Evolutionary conservation across 2,888 invertebrate species (phyloP), one percentile per base, ranked within the genome.

Genomic region (Synanthedon vespiformis): DNA sequence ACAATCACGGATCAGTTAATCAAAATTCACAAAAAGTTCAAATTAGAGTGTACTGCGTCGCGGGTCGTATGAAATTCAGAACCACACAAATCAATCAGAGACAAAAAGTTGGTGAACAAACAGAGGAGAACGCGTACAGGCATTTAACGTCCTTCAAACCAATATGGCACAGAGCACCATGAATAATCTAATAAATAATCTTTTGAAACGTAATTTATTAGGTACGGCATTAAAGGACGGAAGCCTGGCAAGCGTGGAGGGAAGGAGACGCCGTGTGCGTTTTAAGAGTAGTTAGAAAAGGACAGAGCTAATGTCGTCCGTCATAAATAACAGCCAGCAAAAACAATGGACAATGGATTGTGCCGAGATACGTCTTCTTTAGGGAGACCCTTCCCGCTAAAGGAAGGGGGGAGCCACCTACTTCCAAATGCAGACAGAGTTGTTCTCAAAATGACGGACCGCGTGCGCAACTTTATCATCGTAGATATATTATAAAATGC

Each of bases 331-430:
- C 80, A 71, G 72, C 70, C 70, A 70, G 78, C 82, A 86, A 86
- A 87, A 87, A 87, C 87, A 87, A 87, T 87, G 86, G 85, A 86
- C 86, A 87, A 87, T 87, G 84, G 86, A 75, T 82, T 70, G 80
- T 78, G 72, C 63, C 63, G 80, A 83, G 84, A 82, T 84, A 85
- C 80, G 85, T 85, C 86, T 87, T 86, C 86, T 84, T 86, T 85
- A 81, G 77, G 70, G 64, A 63, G 68, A 65, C 68, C 73, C 72
- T 64, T 61, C 55, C 53, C 60, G 55, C 54, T 54, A 57, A 55
- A 55, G 60, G 58, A 57, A 57, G 58, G 57, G 58, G 54, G 51
- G 58, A 58, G 50, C 61, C 55, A 56, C 48, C 12, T 12, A 16
- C 16, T 49, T 49, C 49, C 18, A 14, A 54, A 49, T 51, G 41